Evolutionary conservation across 2,797 vertebrate species (phyloP), one percentile per base, ranked within the genome.

Genomic region (Sebastes dallii): DNA sequence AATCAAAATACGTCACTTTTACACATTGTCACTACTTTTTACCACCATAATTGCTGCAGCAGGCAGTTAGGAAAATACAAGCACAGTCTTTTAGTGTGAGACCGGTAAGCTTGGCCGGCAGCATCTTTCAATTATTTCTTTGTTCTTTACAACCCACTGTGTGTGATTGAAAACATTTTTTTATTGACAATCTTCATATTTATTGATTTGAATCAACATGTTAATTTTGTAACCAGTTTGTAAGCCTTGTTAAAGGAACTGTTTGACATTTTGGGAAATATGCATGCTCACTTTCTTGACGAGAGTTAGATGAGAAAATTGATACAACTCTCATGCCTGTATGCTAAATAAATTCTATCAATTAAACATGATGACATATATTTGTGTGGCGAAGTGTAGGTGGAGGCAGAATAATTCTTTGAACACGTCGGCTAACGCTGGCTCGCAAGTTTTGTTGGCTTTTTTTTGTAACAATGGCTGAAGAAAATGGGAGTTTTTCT

Each of bases 141-240:
- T 50, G 18, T 78, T 64, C 46, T 46, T 29, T 10, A 25, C 52
- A 60, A 18, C 20, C 20, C 32, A 24, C 32, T 78, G n/a, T 30
- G 58, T 62, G 54, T 65, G 46, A 72, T 69, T 39, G 20, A 39
- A 54, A 59, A 39, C 22, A 11, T 3, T 81, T 20, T 62, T 78
- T 82, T 61, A 46, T 56, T 58, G 71, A 85, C 72, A 82, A 74
- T 81, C 78, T 80, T 16, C 11, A 27, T 86, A 71, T 86, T 84
- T 86, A 81, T 73, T 84, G 10, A 60, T 83, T 78, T 80, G 16
- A 13, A 66, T 78, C 24, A 8, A 59, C 4, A 6, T 30, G 16
- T 78, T 30, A 1, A 9, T 16, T 54, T 62, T 79, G 12, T 64
- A 34, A 30, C 14, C 56, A 66, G 32, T 8, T 32, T 55, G 66